Evolutionary conservation across 2,888 invertebrate species (phyloP), one percentile per base, ranked within the genome.

Genomic region (Xiphydria camelus): DNA sequence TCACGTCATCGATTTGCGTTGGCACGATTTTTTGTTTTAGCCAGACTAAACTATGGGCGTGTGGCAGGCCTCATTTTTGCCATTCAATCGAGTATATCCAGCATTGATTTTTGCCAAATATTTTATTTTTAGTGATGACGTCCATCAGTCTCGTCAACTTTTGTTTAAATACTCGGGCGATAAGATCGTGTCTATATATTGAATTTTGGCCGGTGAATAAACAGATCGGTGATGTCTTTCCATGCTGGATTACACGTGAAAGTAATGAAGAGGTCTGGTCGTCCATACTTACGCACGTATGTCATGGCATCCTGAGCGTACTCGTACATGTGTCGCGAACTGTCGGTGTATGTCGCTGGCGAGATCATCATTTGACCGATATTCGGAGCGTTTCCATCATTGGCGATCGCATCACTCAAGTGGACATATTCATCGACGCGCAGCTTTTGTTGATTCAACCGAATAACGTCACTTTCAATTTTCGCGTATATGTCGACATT

Each of bases 401-500:
- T 57, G n/a, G 1, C 14, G 10, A 64, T 39, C 17, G 64, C 62
- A 49, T 66, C 63, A 35, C 54, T 53, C 4, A 68, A 45, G 50
- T 58, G 58, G 41, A 70, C 66, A 48, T 64, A 73, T 4, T 73
- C 51, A 51, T 73, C 58, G 18, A 59, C 34, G 33, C 69, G 60
- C 20, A 70, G 46, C 48, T 70, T 59, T 10, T 34, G 15, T 51
- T 71, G 63, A 44, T 71, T 72, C n/a, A 51, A 57, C 29, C 64
- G 42, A 10, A 75, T 53, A 50, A 45, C 73, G 36, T 73, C 71
- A 4, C 54, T 64, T 49, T 74, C 72, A 9, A 75, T 64, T 62
- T 75, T 74, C 0, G 53, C 70, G 47, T 72, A 75, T 69, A 69
- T 69, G 49, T 75, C 68, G 21, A 75, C 73, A n/a, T 57, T 42